A percentile compares a stretch with the other conserved stretches of the same genome.
phyloP scores from a whole-genome alignment of 1,140 invertebrate species.

The Cotesia typhae region DNA sequence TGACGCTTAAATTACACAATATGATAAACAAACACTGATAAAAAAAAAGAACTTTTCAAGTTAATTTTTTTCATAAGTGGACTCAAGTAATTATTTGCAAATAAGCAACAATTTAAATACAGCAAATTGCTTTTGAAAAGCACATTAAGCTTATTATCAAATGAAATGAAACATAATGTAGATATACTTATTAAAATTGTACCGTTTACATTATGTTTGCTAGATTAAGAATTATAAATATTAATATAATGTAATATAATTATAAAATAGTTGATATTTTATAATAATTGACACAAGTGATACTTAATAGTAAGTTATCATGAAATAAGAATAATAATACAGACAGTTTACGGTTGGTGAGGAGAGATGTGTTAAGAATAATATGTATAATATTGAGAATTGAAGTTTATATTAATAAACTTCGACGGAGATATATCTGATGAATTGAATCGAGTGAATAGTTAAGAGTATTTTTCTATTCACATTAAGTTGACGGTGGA shows the following conservation, averaged over 20 bases:
- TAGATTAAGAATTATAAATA: too few relatives aligned
- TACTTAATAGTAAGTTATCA: neutral
- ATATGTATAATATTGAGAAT: conserved; percentile 18
- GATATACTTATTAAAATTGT: too few relatives aligned
- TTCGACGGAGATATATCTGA: conserved; percentile 45
- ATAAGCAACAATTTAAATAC: too few relatives aligned
- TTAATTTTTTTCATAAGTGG: too few relatives aligned
- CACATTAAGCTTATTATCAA: too few relatives aligned
- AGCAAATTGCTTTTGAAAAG: conserved; percentile 9
- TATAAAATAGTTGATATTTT: too few relatives aligned
- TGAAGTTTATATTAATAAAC: conserved; percentile 33
- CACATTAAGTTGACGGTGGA: conserved; percentile 30
- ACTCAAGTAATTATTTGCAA: neutral
- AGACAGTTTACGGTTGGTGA: neutral
- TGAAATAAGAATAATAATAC: too few relatives aligned
- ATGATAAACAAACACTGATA: neutral
- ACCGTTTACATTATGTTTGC: too few relatives aligned
- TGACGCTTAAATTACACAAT: conserved; percentile 8
- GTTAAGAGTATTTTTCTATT: conserved; percentile 51
- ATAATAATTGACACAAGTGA: conserved; percentile 2
- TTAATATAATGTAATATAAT: too few relatives aligned
- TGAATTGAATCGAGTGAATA: conserved; percentile 28
- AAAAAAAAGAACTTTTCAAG: neutral
- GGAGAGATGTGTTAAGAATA: neutral
- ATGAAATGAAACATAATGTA: too few relatives aligned